A percentile compares a stretch with the other conserved stretches of the same genome.
phyloP scores from a whole-genome alignment of 2,113 vertebrate genomes.

The Podarcis raffonei region DNA sequence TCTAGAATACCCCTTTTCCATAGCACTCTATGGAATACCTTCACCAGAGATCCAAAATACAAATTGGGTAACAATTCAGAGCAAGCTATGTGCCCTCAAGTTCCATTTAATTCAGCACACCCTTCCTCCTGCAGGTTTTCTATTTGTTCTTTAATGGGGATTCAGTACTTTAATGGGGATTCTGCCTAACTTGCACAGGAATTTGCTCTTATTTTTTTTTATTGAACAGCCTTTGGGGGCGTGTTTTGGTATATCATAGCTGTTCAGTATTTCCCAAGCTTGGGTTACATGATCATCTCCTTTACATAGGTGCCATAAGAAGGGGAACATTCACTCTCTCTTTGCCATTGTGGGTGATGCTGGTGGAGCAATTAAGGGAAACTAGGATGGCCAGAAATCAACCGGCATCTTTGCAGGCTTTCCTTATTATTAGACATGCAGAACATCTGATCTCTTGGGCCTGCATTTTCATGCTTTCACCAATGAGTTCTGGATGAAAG shows the following conservation, averaged over 20 bases:
- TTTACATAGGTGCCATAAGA: background rate
- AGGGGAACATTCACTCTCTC: background rate
- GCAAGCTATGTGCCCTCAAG: background rate
- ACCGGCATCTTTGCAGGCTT: conserved; percentile 4
- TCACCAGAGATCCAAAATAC: background rate
- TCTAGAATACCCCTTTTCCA: background rate
- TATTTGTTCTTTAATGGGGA: background rate
- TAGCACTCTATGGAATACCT: background rate
- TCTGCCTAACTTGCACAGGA: background rate
- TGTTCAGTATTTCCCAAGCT: background rate
- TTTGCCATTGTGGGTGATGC: background rate
- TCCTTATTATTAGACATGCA: conserved; percentile 12
- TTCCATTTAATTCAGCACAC: background rate
- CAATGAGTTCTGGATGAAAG: background rate
- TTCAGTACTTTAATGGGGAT: background rate
- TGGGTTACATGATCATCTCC: background rate
- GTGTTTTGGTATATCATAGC: background rate
- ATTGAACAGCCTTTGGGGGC: background rate
- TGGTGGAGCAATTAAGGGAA: background rate
- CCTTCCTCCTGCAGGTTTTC: background rate
- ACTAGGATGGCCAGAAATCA: background rate
- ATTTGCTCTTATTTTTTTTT: background rate
- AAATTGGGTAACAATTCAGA: background rate
- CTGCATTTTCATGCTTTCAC: conserved; percentile 54
- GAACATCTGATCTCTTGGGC: conserved; percentile 54